phyloP scores from a whole-genome alignment of 2,113 vertebrate genomes.

The Oncorhynchus nerka region DNA sequence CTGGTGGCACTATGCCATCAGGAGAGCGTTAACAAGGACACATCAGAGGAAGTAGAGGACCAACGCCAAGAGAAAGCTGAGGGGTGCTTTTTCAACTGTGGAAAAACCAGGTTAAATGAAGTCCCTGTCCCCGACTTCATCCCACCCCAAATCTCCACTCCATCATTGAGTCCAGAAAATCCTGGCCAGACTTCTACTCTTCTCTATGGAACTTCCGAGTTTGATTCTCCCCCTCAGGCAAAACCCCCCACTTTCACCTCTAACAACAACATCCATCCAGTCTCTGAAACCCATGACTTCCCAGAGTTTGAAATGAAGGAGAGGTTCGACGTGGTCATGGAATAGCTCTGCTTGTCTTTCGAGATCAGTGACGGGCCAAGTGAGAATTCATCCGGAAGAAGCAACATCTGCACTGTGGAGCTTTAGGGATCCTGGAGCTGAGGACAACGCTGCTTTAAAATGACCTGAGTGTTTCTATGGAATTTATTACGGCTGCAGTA shows the following conservation, averaged over 20 bases:
- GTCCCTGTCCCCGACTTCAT: slow-evolving; percentile 18
- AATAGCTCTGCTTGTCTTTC: slow-evolving; percentile 81
- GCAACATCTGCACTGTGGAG: slow-evolving; percentile 12
- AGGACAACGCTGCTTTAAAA: not conserved
- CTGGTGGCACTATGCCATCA: slow-evolving; percentile 1
- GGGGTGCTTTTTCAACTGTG: slow-evolving; percentile 1
- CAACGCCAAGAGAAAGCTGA: slow-evolving; percentile 22
- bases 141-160: slow-evolving; percentile 18
- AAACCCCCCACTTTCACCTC: not conserved
- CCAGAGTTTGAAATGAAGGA: slow-evolving; percentile 76
- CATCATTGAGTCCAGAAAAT: slow-evolving; percentile 6
- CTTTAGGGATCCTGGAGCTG: not conserved
- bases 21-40: slow-evolving; percentile 16
- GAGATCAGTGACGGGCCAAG: slow-evolving; percentile 66
- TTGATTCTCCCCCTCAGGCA: slow-evolving; percentile 13
- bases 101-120: not conserved
- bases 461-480: too few relatives aligned
- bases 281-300: slow-evolving; percentile 51
- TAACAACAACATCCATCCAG: not conserved
- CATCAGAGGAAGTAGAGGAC: not conserved
- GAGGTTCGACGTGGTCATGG: slow-evolving; percentile 80
- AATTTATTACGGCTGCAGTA: too few relatives aligned
- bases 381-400: not conserved
- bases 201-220: slow-evolving; percentile 1
- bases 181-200: slow-evolving; percentile 9